Evolutionary conservation across 2,113 vertebrate genomes (phyloP).

Genomic region (Eupsittula cactorum): DNA sequence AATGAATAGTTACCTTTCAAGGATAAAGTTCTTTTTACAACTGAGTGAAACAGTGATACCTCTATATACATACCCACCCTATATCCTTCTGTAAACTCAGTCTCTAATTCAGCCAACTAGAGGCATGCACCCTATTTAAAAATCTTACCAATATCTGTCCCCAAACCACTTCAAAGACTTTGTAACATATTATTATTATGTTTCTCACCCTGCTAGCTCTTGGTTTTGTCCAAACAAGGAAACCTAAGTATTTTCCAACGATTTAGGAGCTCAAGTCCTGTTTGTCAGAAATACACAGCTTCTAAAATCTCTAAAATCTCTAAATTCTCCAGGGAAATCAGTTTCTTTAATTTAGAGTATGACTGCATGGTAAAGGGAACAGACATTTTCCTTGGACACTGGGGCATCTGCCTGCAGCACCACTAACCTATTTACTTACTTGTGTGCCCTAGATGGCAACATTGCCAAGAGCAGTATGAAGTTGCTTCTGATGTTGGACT

Average conservation of each 20-base stretch:
- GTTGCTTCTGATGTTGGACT: fast-evolving
- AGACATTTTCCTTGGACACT: not conserved
- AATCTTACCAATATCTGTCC: not conserved
- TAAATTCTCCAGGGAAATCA: not conserved
- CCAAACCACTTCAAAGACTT: not conserved
- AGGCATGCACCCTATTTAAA: not conserved
- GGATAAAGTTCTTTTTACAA: not conserved
- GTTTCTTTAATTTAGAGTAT: not conserved
- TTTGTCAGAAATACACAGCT: not conserved
- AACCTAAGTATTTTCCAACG: not conserved
- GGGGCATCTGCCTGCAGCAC: not conserved
- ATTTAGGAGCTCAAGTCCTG: not conserved
- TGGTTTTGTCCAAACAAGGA: not conserved
- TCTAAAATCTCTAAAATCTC: not conserved
- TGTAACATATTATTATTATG: too few relatives aligned
- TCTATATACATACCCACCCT: not conserved
- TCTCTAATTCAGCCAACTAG: not conserved
- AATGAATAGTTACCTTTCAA: not conserved
- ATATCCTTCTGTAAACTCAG: not conserved
- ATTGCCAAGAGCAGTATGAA: not conserved
- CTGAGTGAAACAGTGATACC: not conserved
- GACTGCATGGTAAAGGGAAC: not conserved
- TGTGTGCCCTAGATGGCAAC: not conserved
- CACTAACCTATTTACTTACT: not conserved
- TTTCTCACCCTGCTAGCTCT: not conserved